phyloP scores from a whole-genome alignment of 2,113 vertebrate species.

The Xyliphius kryptos region DNA sequence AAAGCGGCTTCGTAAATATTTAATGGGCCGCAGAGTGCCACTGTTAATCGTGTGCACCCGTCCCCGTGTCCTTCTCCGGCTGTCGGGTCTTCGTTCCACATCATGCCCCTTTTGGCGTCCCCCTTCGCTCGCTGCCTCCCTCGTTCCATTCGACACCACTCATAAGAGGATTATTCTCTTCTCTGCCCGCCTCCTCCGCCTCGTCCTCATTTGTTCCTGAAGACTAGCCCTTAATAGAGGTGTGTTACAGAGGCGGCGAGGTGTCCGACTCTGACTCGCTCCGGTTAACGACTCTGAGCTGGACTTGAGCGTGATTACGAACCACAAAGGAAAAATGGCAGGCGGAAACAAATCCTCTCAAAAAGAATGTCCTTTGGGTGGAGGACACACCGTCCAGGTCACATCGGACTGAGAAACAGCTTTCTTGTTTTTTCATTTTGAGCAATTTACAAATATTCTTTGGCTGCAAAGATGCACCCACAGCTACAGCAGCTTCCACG shows the following conservation, averaged over 20 bases:
- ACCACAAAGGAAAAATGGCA: constrained; percentile 58
- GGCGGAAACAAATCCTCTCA: constrained; percentile 58
- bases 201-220: constrained; percentile 55
- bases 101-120: constrained; percentile 14
- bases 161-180: constrained; percentile 50
- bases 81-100: constrained; percentile 8
- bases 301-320: constrained; percentile 58
- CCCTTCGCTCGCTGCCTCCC: constrained; percentile 34
- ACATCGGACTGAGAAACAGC: too few relatives aligned
- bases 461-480: too few relatives aligned
- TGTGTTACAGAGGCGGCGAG: constrained; percentile 47
- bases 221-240: constrained; percentile 53
- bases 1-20: constrained; percentile 68
- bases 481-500: too few relatives aligned
- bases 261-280: constrained; percentile 39
- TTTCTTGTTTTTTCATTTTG: too few relatives aligned
- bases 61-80: neutral
- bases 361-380: constrained; percentile 50
- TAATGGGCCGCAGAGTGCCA: constrained; percentile 64
- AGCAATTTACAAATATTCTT: too few relatives aligned
- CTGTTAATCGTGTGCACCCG: constrained; percentile 59
- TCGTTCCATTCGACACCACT: constrained; percentile 9
- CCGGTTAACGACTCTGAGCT: constrained; percentile 51
- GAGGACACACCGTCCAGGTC: too few relatives aligned
- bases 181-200: constrained; percentile 42